phyloP scores from a whole-genome alignment of 2,113 vertebrate species.

The Indicator indicator region DNA sequence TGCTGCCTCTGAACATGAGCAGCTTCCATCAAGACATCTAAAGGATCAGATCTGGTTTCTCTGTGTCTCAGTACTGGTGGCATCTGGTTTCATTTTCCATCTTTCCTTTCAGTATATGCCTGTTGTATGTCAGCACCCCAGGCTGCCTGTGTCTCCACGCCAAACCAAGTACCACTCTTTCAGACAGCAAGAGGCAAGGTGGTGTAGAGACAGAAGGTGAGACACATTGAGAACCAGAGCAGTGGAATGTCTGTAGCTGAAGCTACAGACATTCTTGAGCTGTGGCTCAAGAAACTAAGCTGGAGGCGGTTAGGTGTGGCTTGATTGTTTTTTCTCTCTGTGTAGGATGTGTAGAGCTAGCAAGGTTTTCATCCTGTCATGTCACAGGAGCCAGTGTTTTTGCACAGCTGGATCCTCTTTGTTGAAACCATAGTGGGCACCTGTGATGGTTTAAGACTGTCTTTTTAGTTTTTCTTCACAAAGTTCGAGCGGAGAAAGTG shows the following conservation, averaged over 20 bases:
- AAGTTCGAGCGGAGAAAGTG: too few relatives aligned
- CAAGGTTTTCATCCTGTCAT: neutral
- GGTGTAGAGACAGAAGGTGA: neutral
- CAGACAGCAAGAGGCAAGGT: neutral
- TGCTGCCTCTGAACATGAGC: constrained; percentile 38
- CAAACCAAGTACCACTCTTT: neutral
- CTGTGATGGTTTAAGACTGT: too few relatives aligned
- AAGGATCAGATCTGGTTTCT: constrained; percentile 63
- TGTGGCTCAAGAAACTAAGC: neutral
- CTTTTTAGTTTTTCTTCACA: too few relatives aligned
- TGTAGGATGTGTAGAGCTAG: neutral
- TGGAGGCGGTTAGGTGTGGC: neutral
- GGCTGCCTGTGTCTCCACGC: neutral
- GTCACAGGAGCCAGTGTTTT: neutral
- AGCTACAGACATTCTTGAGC: too few relatives aligned
- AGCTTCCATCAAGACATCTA: constrained; percentile 48
- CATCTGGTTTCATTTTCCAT: constrained; percentile 65
- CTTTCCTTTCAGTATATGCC: constrained; percentile 33
- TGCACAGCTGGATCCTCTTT: neutral
- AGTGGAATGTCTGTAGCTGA: neutral
- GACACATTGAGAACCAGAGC: neutral
- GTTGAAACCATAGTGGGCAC: rapidly evolving
- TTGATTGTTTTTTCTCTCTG: neutral
- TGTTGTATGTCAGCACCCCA: neutral
- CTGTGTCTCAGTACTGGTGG: constrained; percentile 6